Evolutionary conservation across 2,888 invertebrate species (phyloP).

Genomic region (Argynnis bischoffii): DNA sequence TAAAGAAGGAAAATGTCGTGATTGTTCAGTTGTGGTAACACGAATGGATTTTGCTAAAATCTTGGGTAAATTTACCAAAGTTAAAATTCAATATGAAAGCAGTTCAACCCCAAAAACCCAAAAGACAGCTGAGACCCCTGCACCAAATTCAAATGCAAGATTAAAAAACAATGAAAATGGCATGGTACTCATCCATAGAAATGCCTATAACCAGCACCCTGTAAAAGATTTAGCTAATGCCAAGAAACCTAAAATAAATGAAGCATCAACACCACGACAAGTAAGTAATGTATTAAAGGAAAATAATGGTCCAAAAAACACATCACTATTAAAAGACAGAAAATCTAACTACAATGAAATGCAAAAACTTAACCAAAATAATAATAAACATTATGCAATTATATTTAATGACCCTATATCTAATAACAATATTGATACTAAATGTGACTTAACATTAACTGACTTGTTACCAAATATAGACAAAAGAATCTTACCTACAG

Average conservation of each 20-base stretch:
- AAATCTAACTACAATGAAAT: conserved; percentile 48
- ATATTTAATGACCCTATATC: conserved; percentile 61
- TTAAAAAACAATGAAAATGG: conserved; percentile 76
- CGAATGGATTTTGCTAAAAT: conserved; percentile 79
- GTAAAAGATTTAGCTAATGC: conserved; percentile 51
- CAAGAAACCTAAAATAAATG: conserved; percentile 50
- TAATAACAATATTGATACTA: conserved; percentile 52
- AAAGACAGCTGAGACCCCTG: conserved; percentile 45
- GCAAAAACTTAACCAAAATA: conserved; percentile 41
- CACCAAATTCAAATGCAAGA: conserved; percentile 56
- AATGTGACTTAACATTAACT: conserved; percentile 55
- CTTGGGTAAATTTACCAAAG: conserved; percentile 76
- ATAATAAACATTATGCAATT: conserved; percentile 65
- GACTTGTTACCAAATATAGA: conserved; percentile 63
- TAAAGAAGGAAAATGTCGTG: conserved; percentile 73
- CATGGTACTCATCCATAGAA: conserved; percentile 66
- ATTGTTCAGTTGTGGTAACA: conserved; percentile 72
- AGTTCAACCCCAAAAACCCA: conserved; percentile 59
- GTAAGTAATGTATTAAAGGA: conserved; percentile 66
- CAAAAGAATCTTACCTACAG: conserved; percentile 65
- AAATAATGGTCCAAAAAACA: conserved; percentile 58
- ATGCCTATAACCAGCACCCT: conserved; percentile 62
- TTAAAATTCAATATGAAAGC: conserved; percentile 76
- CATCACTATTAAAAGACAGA: conserved; percentile 49
- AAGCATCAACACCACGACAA: conserved; percentile 40